Base-by-base conservation (phyloP, 92 coral and sea anemone species). In the Virgularia gustaviana region DNA sequence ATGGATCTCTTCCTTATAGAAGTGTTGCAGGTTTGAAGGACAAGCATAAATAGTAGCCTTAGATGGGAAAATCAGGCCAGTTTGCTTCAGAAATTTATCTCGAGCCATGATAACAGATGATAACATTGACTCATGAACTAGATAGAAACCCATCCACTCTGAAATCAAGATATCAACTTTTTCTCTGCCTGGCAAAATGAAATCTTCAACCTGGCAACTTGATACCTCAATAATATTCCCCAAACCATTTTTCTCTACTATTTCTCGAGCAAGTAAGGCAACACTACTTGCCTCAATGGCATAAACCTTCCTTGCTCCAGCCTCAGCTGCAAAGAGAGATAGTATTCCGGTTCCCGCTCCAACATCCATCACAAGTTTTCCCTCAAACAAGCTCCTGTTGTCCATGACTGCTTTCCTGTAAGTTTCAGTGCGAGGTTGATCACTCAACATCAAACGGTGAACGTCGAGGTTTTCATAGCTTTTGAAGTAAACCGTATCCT, bases 121-220 rank as follows among this genome's bases (percentile, higher is more conserved):
- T 47, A 68, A 49, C 75, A 68, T 68, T 29, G 75, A 68, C 49
- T 68, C 75, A 34, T 68, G 75, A 6, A 68, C 41, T n/a, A 68
- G 55, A 68, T 68, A 68, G 23, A 68, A 68, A 16, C 75, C 75
- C 75, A 68, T 68, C 75, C 75, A 68, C 55, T 68, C 75, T 30
- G 75, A 68, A 31, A 68, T 68, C 6, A 68, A 5, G 23, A 68
- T 34, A 49, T 68, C 75, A 23, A 68, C 75, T 68, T 68, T 68
- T 34, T 68, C 75, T 11, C 60, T 30, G 36, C 9, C 25, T 11
- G 75, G 75, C 20, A 68, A 47, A 49, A 49, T 49, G 45, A 49
- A 68, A 28, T 68, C 75, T 49, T 68, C 75, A 9, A 68, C 61
- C 18, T 68, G 75, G 22, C 75, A 68, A 22, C 75, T 68, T n/a